These are phyloP conservation scores for Melinaea marsaeus DNA, from an alignment of 2,888 invertebrate genomes.

Conservation along the genomic window DNA sequence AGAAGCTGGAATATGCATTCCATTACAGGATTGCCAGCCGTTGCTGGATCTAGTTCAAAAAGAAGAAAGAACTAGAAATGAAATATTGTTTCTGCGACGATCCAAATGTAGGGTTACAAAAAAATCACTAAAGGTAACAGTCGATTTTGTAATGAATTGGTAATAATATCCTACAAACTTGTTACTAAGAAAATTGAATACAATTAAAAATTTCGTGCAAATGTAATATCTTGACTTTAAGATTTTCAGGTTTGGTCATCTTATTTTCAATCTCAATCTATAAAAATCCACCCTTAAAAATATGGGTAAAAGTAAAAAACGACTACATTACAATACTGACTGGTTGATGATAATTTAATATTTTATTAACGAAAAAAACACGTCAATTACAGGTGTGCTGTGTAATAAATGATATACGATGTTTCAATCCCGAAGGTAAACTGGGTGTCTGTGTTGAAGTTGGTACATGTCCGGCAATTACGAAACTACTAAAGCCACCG, in stretches of 20 bases:
- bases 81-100: conserved; percentile 55
- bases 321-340: too few relatives aligned
- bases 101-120: conserved; percentile 52
- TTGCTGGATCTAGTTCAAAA: conserved; percentile 50
- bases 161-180: too few relatives aligned
- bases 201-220: too few relatives aligned
- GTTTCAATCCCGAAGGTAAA: conserved; percentile 41
- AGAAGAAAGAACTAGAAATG: conserved; percentile 46
- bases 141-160: too few relatives aligned
- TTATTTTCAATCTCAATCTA: too few relatives aligned
- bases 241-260: too few relatives aligned
- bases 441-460: conserved; percentile 40
- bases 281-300: too few relatives aligned
- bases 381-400: conserved; percentile 49
- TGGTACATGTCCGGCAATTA: conserved; percentile 37
- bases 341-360: too few relatives aligned
- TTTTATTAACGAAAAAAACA: too few relatives aligned
- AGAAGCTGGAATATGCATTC: conserved; percentile 56
- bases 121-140: conserved; percentile 44
- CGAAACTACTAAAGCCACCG: conserved; percentile 30
- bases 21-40: conserved; percentile 53
- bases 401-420: conserved; percentile 27
- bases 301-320: too few relatives aligned
- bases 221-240: too few relatives aligned
- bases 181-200: too few relatives aligned